Base-by-base conservation (phyloP, 2,888 invertebrate genomes). In the Cantharis flavilabris region DNA sequence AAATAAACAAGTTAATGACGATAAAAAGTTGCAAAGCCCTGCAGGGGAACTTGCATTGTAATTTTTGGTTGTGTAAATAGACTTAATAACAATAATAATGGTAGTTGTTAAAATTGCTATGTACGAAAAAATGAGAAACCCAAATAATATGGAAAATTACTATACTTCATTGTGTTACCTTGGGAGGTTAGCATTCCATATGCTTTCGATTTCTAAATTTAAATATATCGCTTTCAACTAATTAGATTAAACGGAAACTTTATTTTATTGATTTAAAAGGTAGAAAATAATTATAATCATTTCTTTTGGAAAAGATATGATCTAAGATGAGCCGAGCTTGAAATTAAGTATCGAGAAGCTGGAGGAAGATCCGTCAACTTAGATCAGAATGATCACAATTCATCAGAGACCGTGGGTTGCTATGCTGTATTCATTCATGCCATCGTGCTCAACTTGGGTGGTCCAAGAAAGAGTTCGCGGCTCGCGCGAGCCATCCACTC, bases 311-410 rank as follows among this genome's bases (percentile, higher is more conserved):
- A 64, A 71, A 75, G 79, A 80, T 80, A 80, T 79, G 77, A 80
- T 80, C 80, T 78, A 75, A 65, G 78, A 81, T 80, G 80, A 80
- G 73, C 77, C 80, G 75, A 76, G 77, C 73, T 79, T 72, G 79
- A 80, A 80, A 80, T 80, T 79, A 80, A 80, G 80, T 80, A 80
- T 79, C 76, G 78, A 76, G 80, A 70, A 80, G 79, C 76, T 80
- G 77, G 77, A 84, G 83, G 85, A 84, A 84, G 83, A 85, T 84
- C 84, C 85, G 86, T 86, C 86, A 85, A 84, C 84, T 84, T 84
- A 82, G 84, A 86, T 86, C 85, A 85, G 83, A 84, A 83, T 81
- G 85, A 85, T 85, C 85, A 86, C 85, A 86, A 86, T 86, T 86
- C 85, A 86, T 86, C 86, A 85, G 83, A 80, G 83, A 76, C 83